Percentiles rank a stretch among this genome's conserved stretches.
These are phyloP conservation scores for Mungos mungo DNA, from an alignment of 2,113 vertebrate species.

Conservation along the genomic window DNA sequence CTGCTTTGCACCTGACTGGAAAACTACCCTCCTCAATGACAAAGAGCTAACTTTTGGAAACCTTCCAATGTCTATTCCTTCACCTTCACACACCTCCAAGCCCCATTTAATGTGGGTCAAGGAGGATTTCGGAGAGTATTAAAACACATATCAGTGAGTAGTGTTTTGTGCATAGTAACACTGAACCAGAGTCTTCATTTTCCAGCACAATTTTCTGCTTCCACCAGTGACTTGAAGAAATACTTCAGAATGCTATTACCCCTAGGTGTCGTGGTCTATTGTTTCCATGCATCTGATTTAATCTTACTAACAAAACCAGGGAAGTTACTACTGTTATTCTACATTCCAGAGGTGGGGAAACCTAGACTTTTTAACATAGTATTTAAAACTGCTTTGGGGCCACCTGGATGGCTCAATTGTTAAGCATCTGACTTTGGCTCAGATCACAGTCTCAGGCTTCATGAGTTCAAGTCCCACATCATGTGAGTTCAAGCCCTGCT, in stretches of 20 bases:
- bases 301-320: not conserved
- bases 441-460: too few species aligned
- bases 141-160: not conserved
- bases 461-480: too few species aligned
- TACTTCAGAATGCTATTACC: accelerated
- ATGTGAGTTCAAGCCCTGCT: too few species aligned
- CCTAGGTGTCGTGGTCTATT: accelerated
- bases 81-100: not conserved
- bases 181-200: not conserved
- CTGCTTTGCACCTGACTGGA: conserved; percentile 49
- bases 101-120: not conserved
- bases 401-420: too few species aligned
- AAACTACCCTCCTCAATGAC: not conserved
- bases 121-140: not conserved
- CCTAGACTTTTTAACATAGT: not conserved
- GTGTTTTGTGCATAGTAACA: not conserved
- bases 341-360: not conserved
- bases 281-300: not conserved
- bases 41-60: conserved; percentile 46
- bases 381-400: not conserved
- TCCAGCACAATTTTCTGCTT: not conserved
- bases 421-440: too few species aligned
- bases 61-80: conserved; percentile 57
- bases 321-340: not conserved
- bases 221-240: conserved; percentile 11